Percentiles rank a stretch among this genome's conserved stretches.
These are phyloP conservation scores for Diuraphis noxia DNA, from an alignment of 1,140 invertebrate species.

Conservation along the genomic window DNA sequence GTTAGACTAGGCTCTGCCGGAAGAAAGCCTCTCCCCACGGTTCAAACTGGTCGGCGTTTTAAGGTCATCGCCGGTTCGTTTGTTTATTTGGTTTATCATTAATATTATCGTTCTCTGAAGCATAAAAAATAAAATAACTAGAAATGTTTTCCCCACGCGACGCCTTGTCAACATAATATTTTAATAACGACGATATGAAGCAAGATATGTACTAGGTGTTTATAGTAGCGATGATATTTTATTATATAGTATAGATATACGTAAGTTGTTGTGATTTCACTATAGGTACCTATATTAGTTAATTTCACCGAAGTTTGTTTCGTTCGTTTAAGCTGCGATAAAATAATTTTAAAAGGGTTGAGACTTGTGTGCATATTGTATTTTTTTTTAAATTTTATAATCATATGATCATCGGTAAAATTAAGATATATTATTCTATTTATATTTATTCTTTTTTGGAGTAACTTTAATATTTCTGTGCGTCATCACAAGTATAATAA, in stretches of 20 bases:
- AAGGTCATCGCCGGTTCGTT: slow-evolving; percentile 11
- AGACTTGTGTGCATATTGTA: neutral
- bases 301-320: neutral
- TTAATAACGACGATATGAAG: neutral
- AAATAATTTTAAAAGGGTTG: neutral
- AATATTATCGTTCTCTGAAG: neutral
- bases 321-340: neutral
- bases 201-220: neutral
- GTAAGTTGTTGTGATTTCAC: too few species aligned
- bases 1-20: neutral
- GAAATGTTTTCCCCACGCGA: neutral
- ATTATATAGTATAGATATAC: neutral
- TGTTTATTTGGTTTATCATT: neutral
- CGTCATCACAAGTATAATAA: neutral
- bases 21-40: neutral
- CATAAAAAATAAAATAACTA: neutral
- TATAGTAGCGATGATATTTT: neutral
- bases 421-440: too few species aligned
- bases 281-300: neutral
- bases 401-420: neutral
- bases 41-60: slow-evolving; percentile 36
- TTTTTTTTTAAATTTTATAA: neutral
- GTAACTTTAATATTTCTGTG: neutral
- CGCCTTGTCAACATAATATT: neutral
- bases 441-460: too few species aligned